Evolutionary conservation across 2,888 invertebrate species (phyloP), one percentile per base, ranked within the genome.

Genomic region (Coleophora flavipennella): DNA sequence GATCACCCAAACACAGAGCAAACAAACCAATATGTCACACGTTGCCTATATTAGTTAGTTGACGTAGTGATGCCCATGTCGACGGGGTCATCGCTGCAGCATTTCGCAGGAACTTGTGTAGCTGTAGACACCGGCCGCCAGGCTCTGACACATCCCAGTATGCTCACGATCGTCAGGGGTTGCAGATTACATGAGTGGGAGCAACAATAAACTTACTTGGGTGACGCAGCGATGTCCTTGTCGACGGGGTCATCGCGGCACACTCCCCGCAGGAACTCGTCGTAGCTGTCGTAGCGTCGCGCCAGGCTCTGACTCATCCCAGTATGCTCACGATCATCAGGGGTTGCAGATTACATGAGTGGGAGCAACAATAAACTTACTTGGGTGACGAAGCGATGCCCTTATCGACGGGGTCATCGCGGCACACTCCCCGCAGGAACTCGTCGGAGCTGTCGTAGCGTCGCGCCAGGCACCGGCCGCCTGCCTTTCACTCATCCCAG

Each of bases 81-180:
- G 0, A 67, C 74, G 0, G 52, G 38, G 0, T 56, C 49, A 3
- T 62, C 58, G 2, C 40, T 45, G 41, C 87, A 88, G 49, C 46
- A 1, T 83, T 81, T 8, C 67, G 61, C 3, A 67, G 51, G 52
- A 84, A 88, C 2, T 61, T 41, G 31, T 80, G 68, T 87, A 86
- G 41, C 62, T 65, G 11, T 53, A 67, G 13, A 87, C 81, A n/a
- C 31, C 61, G 48, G 0, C 67, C 67, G 1, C 70, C 73, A 0
- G 36, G 33, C 28, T 86, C 49, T 0, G 86, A 83, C 50, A 86
- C 86, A 1, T 83, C 64, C 68, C 81, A 87, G 44, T 59, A 81
- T 0, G 33, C 35, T 79, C 79, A 86, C 0, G 86, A 84, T 0
- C 84, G 77, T 59, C 73, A 72, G 51, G 86, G 87, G 40, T 81